Conservation (phyloP, 2,797 vertebrate genomes). For the Crossoptilon crossoptilon region DNA sequence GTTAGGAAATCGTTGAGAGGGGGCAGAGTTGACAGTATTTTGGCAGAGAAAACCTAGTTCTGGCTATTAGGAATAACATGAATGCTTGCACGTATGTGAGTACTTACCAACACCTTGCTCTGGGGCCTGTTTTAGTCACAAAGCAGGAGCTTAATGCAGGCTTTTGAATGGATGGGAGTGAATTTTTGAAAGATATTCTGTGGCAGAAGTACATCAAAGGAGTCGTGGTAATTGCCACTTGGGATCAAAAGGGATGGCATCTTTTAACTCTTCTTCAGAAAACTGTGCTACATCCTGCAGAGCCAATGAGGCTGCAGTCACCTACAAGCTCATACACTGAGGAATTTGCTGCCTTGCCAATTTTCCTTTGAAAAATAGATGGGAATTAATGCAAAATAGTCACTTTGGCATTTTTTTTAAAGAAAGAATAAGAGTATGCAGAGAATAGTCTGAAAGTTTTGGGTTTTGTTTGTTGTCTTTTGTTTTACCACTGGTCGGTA, state of each 20-base stretch:
- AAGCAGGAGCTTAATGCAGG: not conserved
- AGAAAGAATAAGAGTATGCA: not conserved
- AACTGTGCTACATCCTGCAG: not conserved
- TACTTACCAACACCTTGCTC: not conserved
- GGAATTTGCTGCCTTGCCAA: not conserved
- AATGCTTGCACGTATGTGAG: not conserved
- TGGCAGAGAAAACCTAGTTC: not conserved
- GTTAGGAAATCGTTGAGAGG: not conserved
- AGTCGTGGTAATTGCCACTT: rapidly evolving
- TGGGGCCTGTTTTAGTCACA: not conserved
- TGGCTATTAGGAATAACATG: not conserved
- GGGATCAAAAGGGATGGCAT: rapidly evolving
- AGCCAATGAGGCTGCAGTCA: not conserved
- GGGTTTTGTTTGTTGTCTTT: not conserved
- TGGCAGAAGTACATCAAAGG: not conserved
- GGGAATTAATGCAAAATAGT: rapidly evolving
- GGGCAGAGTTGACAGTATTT: not conserved
- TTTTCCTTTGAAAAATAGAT: not conserved
- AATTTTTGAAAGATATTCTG: not conserved
- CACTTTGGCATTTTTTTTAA: not conserved
- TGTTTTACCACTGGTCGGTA: not conserved
- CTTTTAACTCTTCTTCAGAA: not conserved
- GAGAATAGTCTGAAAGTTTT: not conserved
- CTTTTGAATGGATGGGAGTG: rapidly evolving
- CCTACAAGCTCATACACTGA: not conserved